Conservation (phyloP, 1,140 invertebrate genomes). For the Ceratoteleas bidentatus region DNA sequence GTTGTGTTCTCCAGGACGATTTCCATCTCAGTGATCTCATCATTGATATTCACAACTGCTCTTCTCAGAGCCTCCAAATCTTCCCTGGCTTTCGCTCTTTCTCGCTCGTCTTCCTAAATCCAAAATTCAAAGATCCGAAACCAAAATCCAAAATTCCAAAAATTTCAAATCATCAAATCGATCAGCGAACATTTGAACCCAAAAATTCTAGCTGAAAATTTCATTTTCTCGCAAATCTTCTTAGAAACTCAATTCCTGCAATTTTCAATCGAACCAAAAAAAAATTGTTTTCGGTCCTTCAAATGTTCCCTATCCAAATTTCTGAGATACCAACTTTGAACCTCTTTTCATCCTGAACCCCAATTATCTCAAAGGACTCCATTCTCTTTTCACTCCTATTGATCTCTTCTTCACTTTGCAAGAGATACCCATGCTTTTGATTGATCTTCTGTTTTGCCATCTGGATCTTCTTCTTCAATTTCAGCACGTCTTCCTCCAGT, state of each 20-base stretch:
- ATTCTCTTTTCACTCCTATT: slow-evolving; percentile 83
- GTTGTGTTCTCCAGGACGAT: slow-evolving; percentile 75
- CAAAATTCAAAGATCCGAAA: slow-evolving; percentile 1
- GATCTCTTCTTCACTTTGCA: slow-evolving; percentile 84
- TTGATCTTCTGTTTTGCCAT: slow-evolving; percentile 82
- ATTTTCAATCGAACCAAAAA: no score
- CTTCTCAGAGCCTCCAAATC: slow-evolving; percentile 71
- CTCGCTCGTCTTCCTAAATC: slow-evolving; percentile 79
- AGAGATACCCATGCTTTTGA: slow-evolving; percentile 83
- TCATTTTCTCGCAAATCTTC: no score
- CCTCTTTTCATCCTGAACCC: slow-evolving; percentile 84
- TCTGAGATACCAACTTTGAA: slow-evolving; percentile 80
- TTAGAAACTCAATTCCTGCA: no score
- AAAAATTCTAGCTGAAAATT: no score
- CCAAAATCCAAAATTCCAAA: no score
- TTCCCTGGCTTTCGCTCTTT: slow-evolving; percentile 71
- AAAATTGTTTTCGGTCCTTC: background rate
- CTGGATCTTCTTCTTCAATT: slow-evolving; percentile 82
- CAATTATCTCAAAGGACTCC: slow-evolving; percentile 84
- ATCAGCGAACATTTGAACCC: no score
- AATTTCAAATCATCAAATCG: no score
- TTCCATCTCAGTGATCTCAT: slow-evolving; percentile 75
- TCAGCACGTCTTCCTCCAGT: slow-evolving; percentile 74
- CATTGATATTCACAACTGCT: slow-evolving; percentile 68
- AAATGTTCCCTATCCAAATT: background rate